Conservation (phyloP, 2,888 invertebrate species). For the Hypolimnas misippus region DNA sequence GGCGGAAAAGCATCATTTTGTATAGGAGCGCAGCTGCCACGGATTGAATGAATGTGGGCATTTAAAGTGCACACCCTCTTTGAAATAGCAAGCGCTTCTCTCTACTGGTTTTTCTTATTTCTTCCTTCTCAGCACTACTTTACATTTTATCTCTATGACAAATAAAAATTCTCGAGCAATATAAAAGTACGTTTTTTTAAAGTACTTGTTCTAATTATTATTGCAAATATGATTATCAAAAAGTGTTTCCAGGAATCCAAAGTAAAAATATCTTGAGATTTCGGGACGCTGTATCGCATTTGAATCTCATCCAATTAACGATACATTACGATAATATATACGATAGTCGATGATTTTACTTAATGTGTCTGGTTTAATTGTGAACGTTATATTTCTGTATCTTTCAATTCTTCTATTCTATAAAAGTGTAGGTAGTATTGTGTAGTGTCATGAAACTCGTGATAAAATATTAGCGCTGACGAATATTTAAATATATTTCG, state of each 20-base stretch:
- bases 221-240: neutral
- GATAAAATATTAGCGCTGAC: slow-evolving; percentile 13
- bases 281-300: slow-evolving; percentile 19
- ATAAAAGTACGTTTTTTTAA: neutral
- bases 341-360: slow-evolving; percentile 1
- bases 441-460: neutral
- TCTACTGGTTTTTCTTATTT: slow-evolving; percentile 15
- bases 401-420: neutral
- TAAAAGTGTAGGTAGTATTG: neutral
- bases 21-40: slow-evolving; percentile 34
- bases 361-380: slow-evolving; percentile 12
- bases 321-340: neutral
- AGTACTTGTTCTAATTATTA: neutral
- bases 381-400: neutral
- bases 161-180: neutral
- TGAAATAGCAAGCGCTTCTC: slow-evolving; percentile 18
- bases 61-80: slow-evolving; percentile 29
- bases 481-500: slow-evolving; percentile 12
- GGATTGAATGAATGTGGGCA: slow-evolving; percentile 35
- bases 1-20: slow-evolving; percentile 32
- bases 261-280: slow-evolving; percentile 16
- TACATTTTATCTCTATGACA: neutral
- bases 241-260: slow-evolving; percentile 8
- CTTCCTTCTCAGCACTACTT: neutral
- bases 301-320: slow-evolving; percentile 21